These are phyloP conservation scores for Erpetoichthys calabaricus DNA, from an alignment of 2,797 vertebrate species.

Conservation along the genomic window DNA sequence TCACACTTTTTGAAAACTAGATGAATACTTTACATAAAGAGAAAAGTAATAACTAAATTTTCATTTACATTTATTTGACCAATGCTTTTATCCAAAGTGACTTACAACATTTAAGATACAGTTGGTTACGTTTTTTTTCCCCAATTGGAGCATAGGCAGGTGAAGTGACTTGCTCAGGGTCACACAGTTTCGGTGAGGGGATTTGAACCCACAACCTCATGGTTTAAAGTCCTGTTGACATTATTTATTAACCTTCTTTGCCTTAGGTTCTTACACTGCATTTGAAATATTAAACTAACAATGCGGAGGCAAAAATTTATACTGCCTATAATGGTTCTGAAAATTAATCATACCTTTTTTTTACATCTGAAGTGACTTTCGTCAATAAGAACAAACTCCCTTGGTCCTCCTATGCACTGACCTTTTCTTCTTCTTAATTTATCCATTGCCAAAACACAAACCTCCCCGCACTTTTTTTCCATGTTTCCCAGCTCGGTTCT, in stretches of 20 bases:
- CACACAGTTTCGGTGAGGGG: slow-evolving; percentile 12
- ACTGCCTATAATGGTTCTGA: too few species aligned
- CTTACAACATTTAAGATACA: too few species aligned
- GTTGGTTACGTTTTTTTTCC: too few species aligned
- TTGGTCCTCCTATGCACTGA: slow-evolving; percentile 11
- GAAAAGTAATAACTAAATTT: slow-evolving; percentile 8
- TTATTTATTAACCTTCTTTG: slow-evolving; percentile 7
- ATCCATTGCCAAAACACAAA: slow-evolving; percentile 4
- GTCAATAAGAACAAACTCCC: slow-evolving; percentile 13
- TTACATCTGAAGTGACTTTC: slow-evolving; percentile 16
- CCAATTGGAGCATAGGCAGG: slow-evolving; percentile 12
- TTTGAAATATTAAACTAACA: slow-evolving; percentile 10
- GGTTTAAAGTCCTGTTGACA: slow-evolving; percentile 12
- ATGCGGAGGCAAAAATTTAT: slow-evolving; percentile 6
- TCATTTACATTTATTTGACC: too few species aligned
- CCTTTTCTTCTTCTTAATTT: slow-evolving; percentile 3
- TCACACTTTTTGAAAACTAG: slow-evolving; percentile 10
- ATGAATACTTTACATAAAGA: slow-evolving; percentile 11
- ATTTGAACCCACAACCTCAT: slow-evolving; percentile 12
- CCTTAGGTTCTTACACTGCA: too few species aligned
- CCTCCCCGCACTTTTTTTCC: too few species aligned
- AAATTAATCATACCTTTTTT: slow-evolving; percentile 7
- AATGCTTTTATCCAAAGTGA: too few species aligned
- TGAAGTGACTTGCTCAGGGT: slow-evolving; percentile 13
- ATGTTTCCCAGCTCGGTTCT: too few species aligned